A percentile compares a stretch with the other conserved stretches of the same genome.
phyloP scores from a whole-genome alignment of 2,797 vertebrate genomes.

The Clarias platycephalus region DNA sequence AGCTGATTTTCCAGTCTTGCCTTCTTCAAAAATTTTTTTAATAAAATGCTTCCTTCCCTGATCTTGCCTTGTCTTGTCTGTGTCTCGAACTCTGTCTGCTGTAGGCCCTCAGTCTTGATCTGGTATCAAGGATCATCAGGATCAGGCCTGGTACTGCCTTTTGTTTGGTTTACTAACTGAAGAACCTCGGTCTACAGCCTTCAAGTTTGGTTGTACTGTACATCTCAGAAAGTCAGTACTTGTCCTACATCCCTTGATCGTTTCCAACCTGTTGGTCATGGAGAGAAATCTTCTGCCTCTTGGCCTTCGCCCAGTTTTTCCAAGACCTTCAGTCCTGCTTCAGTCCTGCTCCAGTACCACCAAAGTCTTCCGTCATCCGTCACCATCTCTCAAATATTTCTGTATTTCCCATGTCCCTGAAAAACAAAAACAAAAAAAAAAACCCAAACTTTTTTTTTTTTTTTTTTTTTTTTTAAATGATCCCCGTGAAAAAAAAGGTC shows the following conservation, averaged over 20 bases:
- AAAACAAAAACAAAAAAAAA: no score
- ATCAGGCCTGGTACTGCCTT: not conserved
- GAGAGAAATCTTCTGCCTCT: not conserved
- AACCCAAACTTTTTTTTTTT: no score
- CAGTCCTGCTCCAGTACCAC: not conserved
- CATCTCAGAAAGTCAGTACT: not conserved
- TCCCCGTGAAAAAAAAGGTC: constrained; percentile 28
- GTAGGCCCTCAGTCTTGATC: not conserved
- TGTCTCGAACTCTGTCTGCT: not conserved
- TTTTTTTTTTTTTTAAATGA: constrained; percentile 19
- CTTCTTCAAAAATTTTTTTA: no score
- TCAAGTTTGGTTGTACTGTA: not conserved
- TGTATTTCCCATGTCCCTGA: not conserved
- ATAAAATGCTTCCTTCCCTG: no score
- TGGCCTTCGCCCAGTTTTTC: not conserved
- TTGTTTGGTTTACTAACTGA: not conserved
- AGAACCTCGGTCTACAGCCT: not conserved
- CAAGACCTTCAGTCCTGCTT: not conserved
- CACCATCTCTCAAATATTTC: not conserved
- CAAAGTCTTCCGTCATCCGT: not conserved
- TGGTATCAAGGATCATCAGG: not conserved
- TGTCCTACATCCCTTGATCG: not conserved
- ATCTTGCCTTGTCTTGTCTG: no score
- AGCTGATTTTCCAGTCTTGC: no score
- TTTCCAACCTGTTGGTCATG: not conserved